Conservation (phyloP, 2,888 invertebrate genomes). For the Cylindroiulus punctatus region DNA sequence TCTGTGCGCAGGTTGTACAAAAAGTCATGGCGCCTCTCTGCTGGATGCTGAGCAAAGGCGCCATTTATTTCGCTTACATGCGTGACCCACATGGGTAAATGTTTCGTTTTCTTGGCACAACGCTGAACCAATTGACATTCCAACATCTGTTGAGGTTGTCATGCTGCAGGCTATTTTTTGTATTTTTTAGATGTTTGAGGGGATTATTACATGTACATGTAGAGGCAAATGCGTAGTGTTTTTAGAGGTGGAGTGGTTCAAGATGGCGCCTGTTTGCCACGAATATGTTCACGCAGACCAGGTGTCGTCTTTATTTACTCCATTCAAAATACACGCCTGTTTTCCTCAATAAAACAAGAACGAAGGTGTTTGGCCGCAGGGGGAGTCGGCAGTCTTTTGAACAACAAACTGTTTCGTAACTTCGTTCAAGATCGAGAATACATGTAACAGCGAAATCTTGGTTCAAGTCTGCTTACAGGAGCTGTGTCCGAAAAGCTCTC, state of each 20-base stretch:
- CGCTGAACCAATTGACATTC: neutral
- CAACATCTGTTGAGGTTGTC: neutral
- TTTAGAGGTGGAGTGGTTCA: neutral
- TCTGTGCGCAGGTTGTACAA: neutral
- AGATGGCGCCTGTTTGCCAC: conserved; percentile 7
- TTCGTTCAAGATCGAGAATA: neutral
- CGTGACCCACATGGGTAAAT: neutral
- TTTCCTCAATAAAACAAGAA: conserved; percentile 35
- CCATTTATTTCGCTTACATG: neutral
- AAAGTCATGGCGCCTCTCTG: neutral
- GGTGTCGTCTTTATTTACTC: conserved; percentile 24
- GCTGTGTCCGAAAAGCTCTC: too few species aligned
- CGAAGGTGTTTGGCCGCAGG: neutral
- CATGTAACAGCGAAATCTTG: neutral
- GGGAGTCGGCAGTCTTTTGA: neutral
- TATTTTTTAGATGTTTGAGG: neutral
- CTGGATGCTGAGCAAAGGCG: neutral
- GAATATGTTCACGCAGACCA: conserved; percentile 6
- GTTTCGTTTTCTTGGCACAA: neutral
- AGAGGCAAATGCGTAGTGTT: neutral
- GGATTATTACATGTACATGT: neutral
- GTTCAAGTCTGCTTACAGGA: too few species aligned
- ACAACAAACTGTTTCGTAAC: conserved; percentile 14
- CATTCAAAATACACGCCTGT: neutral
- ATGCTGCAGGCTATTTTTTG: neutral